Percentiles rank a stretch among this genome's conserved stretches.
phyloP scores from a whole-genome alignment of 37 sponge, comb jelly and placozoan species.

The Cladorhizidae sp. region DNA sequence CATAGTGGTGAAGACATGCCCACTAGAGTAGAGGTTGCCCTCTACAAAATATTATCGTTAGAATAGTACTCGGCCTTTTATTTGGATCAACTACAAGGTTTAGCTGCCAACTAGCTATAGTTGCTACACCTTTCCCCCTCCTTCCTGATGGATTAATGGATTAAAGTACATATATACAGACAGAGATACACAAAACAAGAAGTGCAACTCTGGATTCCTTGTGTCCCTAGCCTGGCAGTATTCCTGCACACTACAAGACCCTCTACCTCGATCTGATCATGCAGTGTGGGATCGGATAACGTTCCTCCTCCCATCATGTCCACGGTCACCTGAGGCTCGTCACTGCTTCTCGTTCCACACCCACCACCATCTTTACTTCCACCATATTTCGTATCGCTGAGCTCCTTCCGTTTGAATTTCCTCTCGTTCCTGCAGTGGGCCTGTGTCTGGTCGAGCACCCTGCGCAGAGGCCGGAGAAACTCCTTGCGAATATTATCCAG shows the following conservation, averaged over 20 bases:
- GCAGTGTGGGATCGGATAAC: not conserved
- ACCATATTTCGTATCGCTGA: too few species aligned
- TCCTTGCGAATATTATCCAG: not conserved
- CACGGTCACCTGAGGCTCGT: conserved; percentile 38
- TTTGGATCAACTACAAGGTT: too few species aligned
- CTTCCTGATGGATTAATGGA: too few species aligned
- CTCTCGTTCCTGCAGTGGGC: conserved; percentile 10
- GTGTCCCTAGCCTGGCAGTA: not conserved
- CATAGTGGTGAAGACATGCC: too few species aligned
- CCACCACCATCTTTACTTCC: not conserved
- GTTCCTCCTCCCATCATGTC: conserved; percentile 36
- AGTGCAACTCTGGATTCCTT: not conserved
- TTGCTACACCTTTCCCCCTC: too few species aligned
- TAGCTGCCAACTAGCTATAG: too few species aligned
- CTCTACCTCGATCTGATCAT: conserved; percentile 39
- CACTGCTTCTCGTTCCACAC: not conserved
- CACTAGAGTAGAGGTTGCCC: too few species aligned
- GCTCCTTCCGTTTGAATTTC: not conserved
- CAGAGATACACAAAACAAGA: too few species aligned
- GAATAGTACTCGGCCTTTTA: too few species aligned
- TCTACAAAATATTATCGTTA: too few species aligned
- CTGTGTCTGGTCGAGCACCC: conserved; percentile 5
- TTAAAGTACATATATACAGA: too few species aligned
- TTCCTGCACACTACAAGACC: not conserved
- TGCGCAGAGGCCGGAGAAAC: conserved; percentile 33